Conservation (phyloP, 2,888 invertebrate genomes). For the Eubasilissa splendida region DNA sequence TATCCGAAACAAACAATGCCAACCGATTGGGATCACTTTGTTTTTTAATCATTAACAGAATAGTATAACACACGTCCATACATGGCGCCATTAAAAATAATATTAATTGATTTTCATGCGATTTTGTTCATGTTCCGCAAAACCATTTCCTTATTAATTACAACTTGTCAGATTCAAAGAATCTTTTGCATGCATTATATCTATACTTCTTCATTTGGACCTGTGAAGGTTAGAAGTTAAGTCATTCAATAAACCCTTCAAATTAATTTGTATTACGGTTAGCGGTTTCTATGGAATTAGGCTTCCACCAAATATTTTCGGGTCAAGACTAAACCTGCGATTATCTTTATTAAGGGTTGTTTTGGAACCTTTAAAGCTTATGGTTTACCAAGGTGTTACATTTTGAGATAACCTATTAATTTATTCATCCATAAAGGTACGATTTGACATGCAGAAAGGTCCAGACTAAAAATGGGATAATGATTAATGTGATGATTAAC, state of each 20-base stretch:
- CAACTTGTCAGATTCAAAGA: no score
- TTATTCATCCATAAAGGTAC: neutral
- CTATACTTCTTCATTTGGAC: no score
- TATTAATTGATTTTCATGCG: no score
- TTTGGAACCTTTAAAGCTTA: conserved; percentile 10
- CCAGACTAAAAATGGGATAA: no score
- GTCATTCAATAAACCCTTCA: conserved; percentile 24
- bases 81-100: no score
- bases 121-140: no score
- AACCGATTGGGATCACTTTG: neutral
- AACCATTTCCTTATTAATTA: no score
- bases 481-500: no score
- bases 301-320: conserved; percentile 18
- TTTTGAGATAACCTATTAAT: conserved; percentile 23
- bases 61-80: neutral
- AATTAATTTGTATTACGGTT: conserved; percentile 22
- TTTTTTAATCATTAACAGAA: conserved; percentile 11
- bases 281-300: neutral
- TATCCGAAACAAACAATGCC: neutral
- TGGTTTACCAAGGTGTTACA: conserved; percentile 31
- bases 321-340: conserved; percentile 32
- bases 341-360: conserved; percentile 37
- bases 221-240: neutral
- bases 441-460: no score
- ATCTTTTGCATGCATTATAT: no score